Percentiles rank a stretch among this genome's conserved stretches.
Conservation (phyloP, 2,797 vertebrate genomes). For the Spinus olivaceus region DNA sequence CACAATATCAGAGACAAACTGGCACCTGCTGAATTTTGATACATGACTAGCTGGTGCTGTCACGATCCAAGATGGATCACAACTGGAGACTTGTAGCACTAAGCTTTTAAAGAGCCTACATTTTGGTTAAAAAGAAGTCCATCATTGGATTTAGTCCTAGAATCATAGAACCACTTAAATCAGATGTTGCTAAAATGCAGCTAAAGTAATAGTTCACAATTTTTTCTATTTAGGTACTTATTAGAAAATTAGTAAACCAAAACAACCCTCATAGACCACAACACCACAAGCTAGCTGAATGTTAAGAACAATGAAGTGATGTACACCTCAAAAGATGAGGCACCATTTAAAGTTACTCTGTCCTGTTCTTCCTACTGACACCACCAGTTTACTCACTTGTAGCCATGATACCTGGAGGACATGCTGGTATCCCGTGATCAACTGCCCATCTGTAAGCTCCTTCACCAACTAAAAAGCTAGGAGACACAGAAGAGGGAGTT, state of each 20-base stretch:
- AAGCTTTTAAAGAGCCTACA: neutral
- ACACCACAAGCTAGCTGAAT: neutral
- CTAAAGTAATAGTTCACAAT: neutral
- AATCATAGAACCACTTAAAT: neutral
- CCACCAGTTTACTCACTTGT: constrained; percentile 88
- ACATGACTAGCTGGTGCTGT: neutral
- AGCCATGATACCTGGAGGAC: constrained; percentile 93
- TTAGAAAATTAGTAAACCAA: neutral
- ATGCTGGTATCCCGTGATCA: constrained; percentile 93
- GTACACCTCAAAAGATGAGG: constrained; percentile 5
- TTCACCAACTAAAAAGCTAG: constrained; percentile 96
- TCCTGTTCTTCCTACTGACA: constrained; percentile 65
- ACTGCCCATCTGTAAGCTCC: constrained; percentile 97
- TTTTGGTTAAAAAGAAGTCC: neutral
- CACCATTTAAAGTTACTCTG: constrained; percentile 33
- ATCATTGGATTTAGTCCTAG: neutral
- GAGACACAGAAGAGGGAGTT: constrained; percentile 68
- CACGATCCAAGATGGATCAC: neutral
- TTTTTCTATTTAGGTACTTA: neutral
- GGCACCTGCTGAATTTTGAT: neutral
- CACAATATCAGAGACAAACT: neutral
- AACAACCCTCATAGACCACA: neutral
- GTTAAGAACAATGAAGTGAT: neutral
- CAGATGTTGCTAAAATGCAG: neutral
- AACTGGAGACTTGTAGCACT: neutral